phyloP scores from a whole-genome alignment of 2,797 vertebrate genomes.

The Acanthurus leucopareius region DNA sequence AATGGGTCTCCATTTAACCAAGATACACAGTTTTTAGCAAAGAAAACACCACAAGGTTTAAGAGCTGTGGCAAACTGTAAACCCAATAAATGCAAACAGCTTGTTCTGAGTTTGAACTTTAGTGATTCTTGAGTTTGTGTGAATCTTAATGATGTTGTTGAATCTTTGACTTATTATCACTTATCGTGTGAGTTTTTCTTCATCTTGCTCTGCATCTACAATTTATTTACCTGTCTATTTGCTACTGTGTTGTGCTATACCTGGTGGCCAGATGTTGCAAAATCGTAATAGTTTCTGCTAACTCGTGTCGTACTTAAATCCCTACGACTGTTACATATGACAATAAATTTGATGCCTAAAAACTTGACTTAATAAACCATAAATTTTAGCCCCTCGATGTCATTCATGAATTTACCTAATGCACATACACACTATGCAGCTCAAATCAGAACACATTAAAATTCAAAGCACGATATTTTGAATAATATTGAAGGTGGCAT shows the following conservation, averaged over 20 bases:
- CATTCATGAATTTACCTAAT: not conserved
- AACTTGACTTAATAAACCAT: not conserved
- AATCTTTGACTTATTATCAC: conserved; percentile 6
- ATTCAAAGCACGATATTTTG: not conserved
- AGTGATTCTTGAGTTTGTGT: conserved; percentile 15
- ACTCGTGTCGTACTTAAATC: conserved; percentile 5
- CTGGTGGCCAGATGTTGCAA: conserved; percentile 35
- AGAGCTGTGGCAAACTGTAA: conserved; percentile 7
- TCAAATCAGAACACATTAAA: conserved; percentile 4
- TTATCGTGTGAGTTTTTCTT: conserved; percentile 2
- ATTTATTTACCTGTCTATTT: conserved; percentile 3
- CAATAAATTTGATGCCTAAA: not conserved
- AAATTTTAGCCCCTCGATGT: not conserved
- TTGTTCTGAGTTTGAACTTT: conserved; percentile 22
- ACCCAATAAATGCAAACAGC: conserved; percentile 16
- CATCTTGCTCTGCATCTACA: conserved; percentile 29
- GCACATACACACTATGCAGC: too few relatives aligned
- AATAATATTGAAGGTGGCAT: not conserved
- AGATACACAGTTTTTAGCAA: conserved; percentile 30
- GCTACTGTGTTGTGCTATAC: conserved; percentile 5
- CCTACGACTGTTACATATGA: not conserved
- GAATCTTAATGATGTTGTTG: conserved; percentile 16
- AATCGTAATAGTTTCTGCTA: conserved; percentile 13
- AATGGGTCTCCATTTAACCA: conserved; percentile 39
- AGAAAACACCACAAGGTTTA: conserved; percentile 24